A percentile compares a stretch with the other conserved stretches of the same genome.
Conservation (phyloP, 2,113 vertebrate species). For the Silurus glanis region DNA sequence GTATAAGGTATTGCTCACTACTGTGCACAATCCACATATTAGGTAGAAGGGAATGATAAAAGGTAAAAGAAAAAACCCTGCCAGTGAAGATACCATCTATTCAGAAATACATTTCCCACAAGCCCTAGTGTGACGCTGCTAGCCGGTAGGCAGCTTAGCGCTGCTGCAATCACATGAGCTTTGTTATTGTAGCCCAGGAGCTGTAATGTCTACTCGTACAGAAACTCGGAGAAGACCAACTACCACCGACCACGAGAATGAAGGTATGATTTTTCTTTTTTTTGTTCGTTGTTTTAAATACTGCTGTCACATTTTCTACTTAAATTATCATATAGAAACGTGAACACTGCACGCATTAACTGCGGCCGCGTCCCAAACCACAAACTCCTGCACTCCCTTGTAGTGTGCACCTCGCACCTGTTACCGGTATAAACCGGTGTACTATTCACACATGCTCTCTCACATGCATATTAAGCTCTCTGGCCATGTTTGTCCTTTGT, state of each 20-base stretch:
- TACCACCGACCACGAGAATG: slow-evolving; percentile 25
- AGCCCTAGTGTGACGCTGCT: slow-evolving; percentile 22
- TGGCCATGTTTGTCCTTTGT: neutral
- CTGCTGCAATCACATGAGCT: slow-evolving; percentile 44
- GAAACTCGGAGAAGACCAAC: slow-evolving; percentile 60
- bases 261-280: neutral
- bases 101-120: slow-evolving; percentile 64
- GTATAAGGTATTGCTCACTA: neutral
- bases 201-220: slow-evolving; percentile 47
- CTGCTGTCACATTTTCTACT: neutral
- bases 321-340: neutral
- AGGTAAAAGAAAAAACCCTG: neutral
- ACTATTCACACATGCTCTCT: neutral
- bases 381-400: neutral
- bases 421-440: neutral
- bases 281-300: neutral
- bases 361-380: neutral
- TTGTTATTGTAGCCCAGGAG: slow-evolving; percentile 40
- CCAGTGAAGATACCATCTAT: neutral
- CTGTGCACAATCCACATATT: neutral
- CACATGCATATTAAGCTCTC: too few species aligned
- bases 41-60: neutral
- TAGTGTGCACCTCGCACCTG: neutral
- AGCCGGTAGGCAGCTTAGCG: neutral
- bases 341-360: neutral